Evolutionary conservation across 2,797 vertebrate genomes (phyloP).

Genomic region (Lepilemur septentrionalis): DNA sequence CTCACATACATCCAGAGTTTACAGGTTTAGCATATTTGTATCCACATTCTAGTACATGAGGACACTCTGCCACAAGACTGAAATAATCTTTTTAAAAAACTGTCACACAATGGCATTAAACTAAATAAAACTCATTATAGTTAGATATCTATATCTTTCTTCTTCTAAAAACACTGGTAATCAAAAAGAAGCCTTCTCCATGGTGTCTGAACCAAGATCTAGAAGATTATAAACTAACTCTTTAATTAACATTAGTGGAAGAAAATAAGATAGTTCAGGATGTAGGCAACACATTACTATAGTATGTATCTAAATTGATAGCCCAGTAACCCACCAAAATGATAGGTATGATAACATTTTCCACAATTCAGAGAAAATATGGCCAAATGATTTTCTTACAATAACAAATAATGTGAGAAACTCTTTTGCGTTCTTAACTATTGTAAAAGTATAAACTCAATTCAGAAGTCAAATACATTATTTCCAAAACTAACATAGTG

Average conservation of each 20-base stretch:
- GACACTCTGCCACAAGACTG: too few relatives aligned
- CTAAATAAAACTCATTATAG: background rate
- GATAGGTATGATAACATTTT: background rate
- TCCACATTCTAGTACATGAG: background rate
- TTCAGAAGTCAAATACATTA: background rate
- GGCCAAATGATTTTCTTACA: background rate
- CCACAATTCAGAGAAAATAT: background rate
- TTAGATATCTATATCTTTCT: background rate
- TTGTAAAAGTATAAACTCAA: background rate
- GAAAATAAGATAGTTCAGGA: background rate
- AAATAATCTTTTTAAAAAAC: background rate
- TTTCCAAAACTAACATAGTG: background rate
- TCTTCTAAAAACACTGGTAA: background rate
- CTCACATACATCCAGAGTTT: background rate
- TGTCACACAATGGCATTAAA: background rate
- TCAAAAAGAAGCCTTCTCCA: background rate
- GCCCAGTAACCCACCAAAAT: background rate
- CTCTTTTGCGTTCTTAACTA: background rate
- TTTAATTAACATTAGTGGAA: background rate
- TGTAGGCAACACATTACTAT: background rate
- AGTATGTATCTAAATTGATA: background rate
- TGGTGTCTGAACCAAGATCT: background rate
- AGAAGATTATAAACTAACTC: background rate
- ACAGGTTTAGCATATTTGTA: background rate
- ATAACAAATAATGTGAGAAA: background rate